Evolutionary conservation across 2,888 invertebrate genomes (phyloP).

Genomic region (Physocephala rufipes): DNA sequence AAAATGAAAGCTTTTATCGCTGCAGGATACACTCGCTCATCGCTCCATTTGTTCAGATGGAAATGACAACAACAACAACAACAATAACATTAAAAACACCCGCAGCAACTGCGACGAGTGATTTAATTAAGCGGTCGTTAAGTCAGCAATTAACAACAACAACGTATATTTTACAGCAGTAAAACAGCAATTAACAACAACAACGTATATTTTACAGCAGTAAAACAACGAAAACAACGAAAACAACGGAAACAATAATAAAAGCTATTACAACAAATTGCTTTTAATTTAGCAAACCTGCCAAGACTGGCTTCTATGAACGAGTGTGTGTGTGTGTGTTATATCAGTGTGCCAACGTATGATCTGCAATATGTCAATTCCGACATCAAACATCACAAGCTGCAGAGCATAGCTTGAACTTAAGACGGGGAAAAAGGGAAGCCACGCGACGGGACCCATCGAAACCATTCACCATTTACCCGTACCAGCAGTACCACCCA

Average conservation of each 20-base stretch:
- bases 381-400: conserved; percentile 28
- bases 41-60: too few species aligned
- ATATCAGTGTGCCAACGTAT: too few species aligned
- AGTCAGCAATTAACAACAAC: conserved; percentile 62
- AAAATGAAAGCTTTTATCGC: too few species aligned
- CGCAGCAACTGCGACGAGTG: conserved; percentile 46
- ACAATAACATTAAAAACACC: not conserved
- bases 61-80: too few species aligned
- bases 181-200: conserved; percentile 3
- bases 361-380: conserved; percentile 31
- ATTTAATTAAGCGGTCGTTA: conserved; percentile 65
- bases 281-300: not conserved
- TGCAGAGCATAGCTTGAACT: not conserved
- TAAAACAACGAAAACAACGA: conserved; percentile 23
- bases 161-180: conserved; percentile 43
- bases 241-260: conserved; percentile 19
- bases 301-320: too few species aligned
- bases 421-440: too few species aligned
- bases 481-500: too few species aligned
- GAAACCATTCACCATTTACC: too few species aligned
- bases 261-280: conserved; percentile 24
- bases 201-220: too few species aligned
- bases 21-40: too few species aligned
- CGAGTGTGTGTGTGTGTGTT: conserved; percentile 22
- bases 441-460: too few species aligned